Conservation (phyloP, 2,888 invertebrate species). For the Hypomecis atomaria region DNA sequence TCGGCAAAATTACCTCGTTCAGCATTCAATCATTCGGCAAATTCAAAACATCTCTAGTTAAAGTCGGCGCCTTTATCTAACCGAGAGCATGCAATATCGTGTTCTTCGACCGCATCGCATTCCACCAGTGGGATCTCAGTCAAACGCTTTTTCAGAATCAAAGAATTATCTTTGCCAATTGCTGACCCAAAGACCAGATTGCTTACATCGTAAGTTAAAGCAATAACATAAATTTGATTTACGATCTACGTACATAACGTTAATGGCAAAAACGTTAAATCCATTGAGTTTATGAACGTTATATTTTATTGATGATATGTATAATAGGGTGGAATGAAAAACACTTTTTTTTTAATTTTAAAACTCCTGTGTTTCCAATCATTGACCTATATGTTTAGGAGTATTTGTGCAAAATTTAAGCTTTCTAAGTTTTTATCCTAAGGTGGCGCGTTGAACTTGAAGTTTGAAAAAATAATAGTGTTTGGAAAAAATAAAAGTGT, state of each 20-base stretch:
- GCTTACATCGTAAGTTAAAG: conserved; percentile 21
- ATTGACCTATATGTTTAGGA: no score
- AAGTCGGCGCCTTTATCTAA: conserved; percentile 9
- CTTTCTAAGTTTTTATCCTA: no score
- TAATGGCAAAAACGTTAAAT: conserved; percentile 22
- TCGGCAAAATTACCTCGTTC: no score
- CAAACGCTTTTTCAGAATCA: conserved; percentile 7
- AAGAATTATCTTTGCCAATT: conserved; percentile 22
- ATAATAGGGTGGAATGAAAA: no score
- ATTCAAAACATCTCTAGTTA: no score
- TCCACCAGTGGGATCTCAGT: conserved; percentile 15
- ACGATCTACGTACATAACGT: conserved; percentile 20
- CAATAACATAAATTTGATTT: conserved; percentile 31
- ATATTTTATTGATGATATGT: conserved; percentile 16
- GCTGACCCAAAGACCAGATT: conserved; percentile 22
- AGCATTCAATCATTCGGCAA: no score
- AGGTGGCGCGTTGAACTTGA: no score
- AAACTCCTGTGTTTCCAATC: no score
- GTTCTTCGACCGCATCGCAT: conserved; percentile 3
- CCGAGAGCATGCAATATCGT: not conserved
- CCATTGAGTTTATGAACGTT: conserved; percentile 18
- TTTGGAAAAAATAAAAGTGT: no score
- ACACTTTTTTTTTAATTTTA: no score
- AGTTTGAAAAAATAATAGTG: no score
- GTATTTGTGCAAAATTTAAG: no score